Evolutionary conservation across 2,888 invertebrate species (phyloP), one percentile per base, ranked within the genome.

Genomic region (Mesoligia furuncula): DNA sequence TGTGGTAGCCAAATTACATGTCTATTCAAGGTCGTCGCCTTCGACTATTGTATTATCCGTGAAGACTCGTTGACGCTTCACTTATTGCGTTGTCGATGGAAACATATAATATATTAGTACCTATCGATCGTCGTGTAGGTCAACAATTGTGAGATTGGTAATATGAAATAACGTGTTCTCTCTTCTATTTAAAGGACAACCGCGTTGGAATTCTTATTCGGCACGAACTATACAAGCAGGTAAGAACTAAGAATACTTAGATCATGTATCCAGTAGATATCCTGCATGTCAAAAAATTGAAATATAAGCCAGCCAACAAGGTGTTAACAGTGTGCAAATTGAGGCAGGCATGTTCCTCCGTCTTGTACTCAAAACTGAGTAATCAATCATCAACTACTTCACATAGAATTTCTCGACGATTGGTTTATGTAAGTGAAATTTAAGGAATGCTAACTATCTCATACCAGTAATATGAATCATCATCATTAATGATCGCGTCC

Each of bases 391-490:
- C 61, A 78, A 45, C n/a, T 45, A 71, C 11, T 17, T 17, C 31
- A 51, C 20, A 31, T 5, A 11, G 2, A 20, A 31, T 39, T 24
- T n/a, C 0, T 42, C 5, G 3, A 24, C 39, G 36, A 31, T 17
- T 20, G 20, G n/a, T 42, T 51, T 36, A 45, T 39, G 51, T 48
- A 42, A 54, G n/a, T 15, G 20, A 66, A 70, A 15, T 45, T 24
- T 5, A 27, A 54, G 20, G 48, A 48, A 74, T 68, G 62, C 31
- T 20, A 62, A 62, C 20, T 80, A 57, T 74, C 62, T 80, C 67
- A 64, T 68, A 24, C 39, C 57, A 57, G 9, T 48, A 15, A 31
- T 45, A 42, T 80, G 79, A 80, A 42, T 80, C 81, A 80, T 17
- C 81, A 5, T 51, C 57, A 64, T 15, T 80, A 64, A 64, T 17